Evolutionary conservation across 2,888 invertebrate genomes (phyloP).

Genomic region (Agapostemon virescens): DNA sequence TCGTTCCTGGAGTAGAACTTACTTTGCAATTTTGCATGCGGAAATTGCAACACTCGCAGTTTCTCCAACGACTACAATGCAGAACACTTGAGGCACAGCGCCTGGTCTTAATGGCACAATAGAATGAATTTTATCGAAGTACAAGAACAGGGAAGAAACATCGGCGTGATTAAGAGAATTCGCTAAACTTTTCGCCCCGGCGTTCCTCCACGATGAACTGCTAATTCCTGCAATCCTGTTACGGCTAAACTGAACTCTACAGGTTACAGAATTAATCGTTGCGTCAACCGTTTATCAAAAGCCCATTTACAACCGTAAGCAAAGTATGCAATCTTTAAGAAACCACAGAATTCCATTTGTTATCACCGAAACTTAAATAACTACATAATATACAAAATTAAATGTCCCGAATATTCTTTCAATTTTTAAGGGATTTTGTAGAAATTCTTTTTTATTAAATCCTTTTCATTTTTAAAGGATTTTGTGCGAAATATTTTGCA

Average conservation of each 20-base stretch:
- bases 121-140: slow-evolving; percentile 35
- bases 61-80: neutral
- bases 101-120: neutral
- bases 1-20: neutral
- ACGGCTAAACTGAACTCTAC: neutral
- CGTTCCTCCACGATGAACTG: neutral
- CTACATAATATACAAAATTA: too few relatives aligned
- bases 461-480: too few relatives aligned
- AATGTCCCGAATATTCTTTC: too few relatives aligned
- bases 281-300: neutral
- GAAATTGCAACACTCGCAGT: slow-evolving; percentile 6
- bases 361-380: too few relatives aligned
- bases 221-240: neutral
- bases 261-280: neutral
- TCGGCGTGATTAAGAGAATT: slow-evolving; percentile 19
- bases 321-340: too few relatives aligned
- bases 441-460: too few relatives aligned
- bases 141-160: slow-evolving; percentile 16
- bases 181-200: slow-evolving; percentile 33
- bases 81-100: neutral
- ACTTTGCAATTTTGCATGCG: slow-evolving; percentile 3
- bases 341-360: too few relatives aligned
- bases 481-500: too few relatives aligned
- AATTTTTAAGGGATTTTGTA: too few relatives aligned
- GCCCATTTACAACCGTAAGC: neutral